A percentile compares a stretch with the other conserved stretches of the same genome.
Conservation (phyloP, 2,113 vertebrate genomes). For the Bettongia penicillata region DNA sequence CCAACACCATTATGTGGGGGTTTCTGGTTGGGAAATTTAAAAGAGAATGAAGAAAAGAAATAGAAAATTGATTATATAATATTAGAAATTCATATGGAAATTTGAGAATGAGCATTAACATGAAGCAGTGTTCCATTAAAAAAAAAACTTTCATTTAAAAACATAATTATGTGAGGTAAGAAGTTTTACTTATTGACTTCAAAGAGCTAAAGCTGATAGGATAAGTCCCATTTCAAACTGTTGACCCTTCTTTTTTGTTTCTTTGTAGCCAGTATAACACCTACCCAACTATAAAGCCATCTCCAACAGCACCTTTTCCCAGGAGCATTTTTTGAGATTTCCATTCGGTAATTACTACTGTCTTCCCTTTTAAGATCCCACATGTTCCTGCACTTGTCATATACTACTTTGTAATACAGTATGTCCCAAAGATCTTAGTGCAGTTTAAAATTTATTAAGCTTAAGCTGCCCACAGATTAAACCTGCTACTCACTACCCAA, state of each 20-base stretch:
- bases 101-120: neutral
- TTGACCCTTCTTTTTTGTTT: neutral
- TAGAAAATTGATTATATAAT: neutral
- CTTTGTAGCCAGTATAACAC: neutral
- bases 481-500: too few relatives aligned
- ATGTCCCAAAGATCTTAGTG: too few relatives aligned
- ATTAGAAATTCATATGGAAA: neutral
- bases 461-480: too few relatives aligned
- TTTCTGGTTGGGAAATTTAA: neutral
- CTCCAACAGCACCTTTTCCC: neutral
- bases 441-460: too few relatives aligned
- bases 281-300: neutral
- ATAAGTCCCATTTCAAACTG: neutral
- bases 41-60: neutral
- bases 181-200: neutral
- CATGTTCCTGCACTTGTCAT: too few relatives aligned
- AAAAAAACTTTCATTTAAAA: neutral
- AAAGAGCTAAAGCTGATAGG: neutral
- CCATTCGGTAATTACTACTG: too few relatives aligned
- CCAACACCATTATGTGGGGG: neutral
- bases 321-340: neutral
- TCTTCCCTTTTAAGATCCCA: too few relatives aligned
- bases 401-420: too few relatives aligned
- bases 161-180: neutral
- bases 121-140: neutral